Evolutionary conservation across 1,140 invertebrate species (phyloP).

Genomic region (Leptoteleia sp.): DNA sequence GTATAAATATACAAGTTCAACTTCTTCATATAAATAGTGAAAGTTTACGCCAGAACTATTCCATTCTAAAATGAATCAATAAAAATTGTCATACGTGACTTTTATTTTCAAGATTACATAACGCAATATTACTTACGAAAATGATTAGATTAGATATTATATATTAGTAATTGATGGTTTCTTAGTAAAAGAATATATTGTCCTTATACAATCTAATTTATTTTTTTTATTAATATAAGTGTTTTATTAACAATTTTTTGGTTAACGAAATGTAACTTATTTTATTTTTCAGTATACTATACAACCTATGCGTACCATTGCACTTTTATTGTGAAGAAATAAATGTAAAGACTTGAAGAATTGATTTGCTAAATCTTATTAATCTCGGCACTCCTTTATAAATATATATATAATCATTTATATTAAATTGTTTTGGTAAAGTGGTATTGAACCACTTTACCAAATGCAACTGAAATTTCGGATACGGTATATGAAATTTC

Average conservation of each 20-base stretch:
- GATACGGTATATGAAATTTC: too few relatives aligned
- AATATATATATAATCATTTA: too few relatives aligned
- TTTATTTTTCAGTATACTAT: constrained; percentile 39
- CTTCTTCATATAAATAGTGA: constrained; percentile 43
- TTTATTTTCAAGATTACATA: too few relatives aligned
- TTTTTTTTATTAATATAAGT: too few relatives aligned
- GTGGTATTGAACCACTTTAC: too few relatives aligned
- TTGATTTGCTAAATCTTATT: constrained; percentile 21
- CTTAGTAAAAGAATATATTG: background rate
- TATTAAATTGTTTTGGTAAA: too few relatives aligned
- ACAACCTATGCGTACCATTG: constrained; percentile 30
- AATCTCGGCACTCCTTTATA: constrained; percentile 10
- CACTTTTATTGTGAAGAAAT: constrained; percentile 36
- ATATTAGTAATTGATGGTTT: too few relatives aligned
- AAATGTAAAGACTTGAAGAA: constrained; percentile 30
- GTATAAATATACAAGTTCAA: constrained; percentile 31
- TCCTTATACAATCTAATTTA: constrained; percentile 35
- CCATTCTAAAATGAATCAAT: background rate
- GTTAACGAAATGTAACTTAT: constrained; percentile 38
- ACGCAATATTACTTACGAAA: too few relatives aligned
- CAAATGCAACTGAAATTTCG: too few relatives aligned
- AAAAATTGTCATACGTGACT: too few relatives aligned
- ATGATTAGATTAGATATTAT: too few relatives aligned
- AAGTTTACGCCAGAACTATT: constrained; percentile 25
- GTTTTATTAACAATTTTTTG: constrained; percentile 26